phyloP scores from a whole-genome alignment of 2,113 vertebrate species.

The Ranitomeya variabilis region DNA sequence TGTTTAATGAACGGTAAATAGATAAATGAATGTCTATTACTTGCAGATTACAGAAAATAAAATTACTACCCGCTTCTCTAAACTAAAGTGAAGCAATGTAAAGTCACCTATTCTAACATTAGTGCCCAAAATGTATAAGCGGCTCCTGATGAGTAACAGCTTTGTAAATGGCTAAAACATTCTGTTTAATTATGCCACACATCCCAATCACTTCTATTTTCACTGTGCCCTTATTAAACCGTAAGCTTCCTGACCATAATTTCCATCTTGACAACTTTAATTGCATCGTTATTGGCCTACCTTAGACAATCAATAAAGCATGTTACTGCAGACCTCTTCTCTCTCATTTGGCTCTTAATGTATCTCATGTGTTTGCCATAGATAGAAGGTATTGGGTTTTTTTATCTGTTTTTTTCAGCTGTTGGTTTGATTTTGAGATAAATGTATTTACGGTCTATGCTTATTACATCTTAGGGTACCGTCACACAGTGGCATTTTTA shows the following conservation, averaged over 20 bases:
- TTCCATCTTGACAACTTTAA: constrained; percentile 46
- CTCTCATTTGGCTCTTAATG: constrained; percentile 20
- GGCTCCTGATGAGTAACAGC: not conserved
- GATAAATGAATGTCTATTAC: not conserved
- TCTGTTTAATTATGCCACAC: constrained; percentile 34
- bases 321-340: not conserved
- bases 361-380: constrained; percentile 4
- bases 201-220: constrained; percentile 21
- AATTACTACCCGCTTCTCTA: not conserved
- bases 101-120: not conserved
- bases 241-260: constrained; percentile 32
- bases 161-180: not conserved
- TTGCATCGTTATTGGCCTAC: constrained; percentile 26
- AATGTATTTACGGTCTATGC: not conserved
- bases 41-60: not conserved
- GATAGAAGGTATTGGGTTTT: not conserved
- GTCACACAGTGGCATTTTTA: no score
- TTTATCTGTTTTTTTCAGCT: not conserved
- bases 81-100: not conserved
- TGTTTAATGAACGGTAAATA: no score
- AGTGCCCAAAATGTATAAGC: constrained; percentile 6
- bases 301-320: constrained; percentile 44
- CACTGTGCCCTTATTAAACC: constrained; percentile 34
- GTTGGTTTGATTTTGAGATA: not conserved
- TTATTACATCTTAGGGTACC: not conserved